Evolutionary conservation across 2,113 vertebrate genomes (phyloP).

Genomic region (Orientallactaga bullata): DNA sequence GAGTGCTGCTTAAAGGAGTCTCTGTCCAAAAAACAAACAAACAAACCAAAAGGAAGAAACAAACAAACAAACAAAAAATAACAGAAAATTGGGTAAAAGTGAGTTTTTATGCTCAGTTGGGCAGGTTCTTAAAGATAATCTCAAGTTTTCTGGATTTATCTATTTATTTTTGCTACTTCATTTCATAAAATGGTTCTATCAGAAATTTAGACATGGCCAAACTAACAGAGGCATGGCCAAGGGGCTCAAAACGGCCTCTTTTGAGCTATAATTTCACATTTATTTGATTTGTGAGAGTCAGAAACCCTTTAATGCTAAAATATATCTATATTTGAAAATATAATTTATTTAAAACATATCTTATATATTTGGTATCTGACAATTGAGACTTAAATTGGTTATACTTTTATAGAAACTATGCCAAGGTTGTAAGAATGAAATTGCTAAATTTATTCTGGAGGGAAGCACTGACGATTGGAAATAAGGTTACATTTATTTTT

Average conservation of each 20-base stretch:
- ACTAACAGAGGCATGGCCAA: conserved; percentile 56
- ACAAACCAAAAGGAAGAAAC: not conserved
- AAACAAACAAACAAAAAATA: not conserved
- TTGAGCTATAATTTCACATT: conserved; percentile 75
- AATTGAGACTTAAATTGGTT: conserved; percentile 85
- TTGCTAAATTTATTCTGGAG: conserved; percentile 86
- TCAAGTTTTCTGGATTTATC: conserved; percentile 25
- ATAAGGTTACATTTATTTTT: conserved; percentile 87
- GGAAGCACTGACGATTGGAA: conserved; percentile 83
- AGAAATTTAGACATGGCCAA: conserved; percentile 61
- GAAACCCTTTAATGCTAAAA: conserved; percentile 73
- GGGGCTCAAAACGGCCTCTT: conserved; percentile 70
- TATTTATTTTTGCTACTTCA: conserved; percentile 13
- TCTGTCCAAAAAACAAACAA: not conserved
- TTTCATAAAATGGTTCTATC: conserved; percentile 54
- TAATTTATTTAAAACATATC: conserved; percentile 63
- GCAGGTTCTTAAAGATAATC: conserved; percentile 41
- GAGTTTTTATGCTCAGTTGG: not conserved
- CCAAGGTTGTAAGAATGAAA: conserved; percentile 86
- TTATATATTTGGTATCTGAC: conserved; percentile 82
- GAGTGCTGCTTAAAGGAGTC: too few relatives aligned
- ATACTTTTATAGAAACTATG: conserved; percentile 82
- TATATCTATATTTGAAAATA: conserved; percentile 70
- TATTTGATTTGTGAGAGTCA: conserved; percentile 79
- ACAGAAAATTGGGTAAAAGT: conserved; percentile 5